These are phyloP conservation scores for Gopherus evgoodei DNA, from an alignment of 2,113 vertebrate genomes.

Conservation along the genomic window DNA sequence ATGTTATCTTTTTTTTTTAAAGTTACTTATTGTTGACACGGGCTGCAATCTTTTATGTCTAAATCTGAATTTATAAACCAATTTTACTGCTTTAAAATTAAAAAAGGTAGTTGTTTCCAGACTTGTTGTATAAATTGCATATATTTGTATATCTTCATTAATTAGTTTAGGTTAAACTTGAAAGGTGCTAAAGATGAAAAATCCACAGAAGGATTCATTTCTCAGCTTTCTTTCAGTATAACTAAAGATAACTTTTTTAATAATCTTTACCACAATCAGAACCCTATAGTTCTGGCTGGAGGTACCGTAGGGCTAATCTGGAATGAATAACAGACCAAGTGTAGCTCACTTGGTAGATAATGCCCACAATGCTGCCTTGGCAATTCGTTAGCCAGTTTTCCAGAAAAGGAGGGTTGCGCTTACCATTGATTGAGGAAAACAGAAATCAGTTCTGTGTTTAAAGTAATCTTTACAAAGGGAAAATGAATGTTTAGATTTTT, in stretches of 20 bases:
- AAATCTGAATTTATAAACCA: background rate
- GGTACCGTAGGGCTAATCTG: background rate
- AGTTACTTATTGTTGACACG: background rate
- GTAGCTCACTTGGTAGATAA: constrained; percentile 13
- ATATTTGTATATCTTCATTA: background rate
- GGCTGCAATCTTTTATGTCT: background rate
- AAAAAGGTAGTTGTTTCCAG: constrained; percentile 1
- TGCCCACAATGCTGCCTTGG: background rate
- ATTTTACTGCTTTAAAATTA: background rate
- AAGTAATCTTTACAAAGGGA: constrained; percentile 35
- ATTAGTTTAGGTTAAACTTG: background rate
- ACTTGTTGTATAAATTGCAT: background rate
- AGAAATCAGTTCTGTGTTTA: constrained; percentile 26
- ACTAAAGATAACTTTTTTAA: constrained; percentile 6
- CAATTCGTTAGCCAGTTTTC: background rate
- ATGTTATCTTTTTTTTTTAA: background rate
- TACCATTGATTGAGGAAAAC: background rate
- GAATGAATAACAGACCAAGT: background rate
- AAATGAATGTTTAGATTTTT: background rate
- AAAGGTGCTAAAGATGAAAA: background rate
- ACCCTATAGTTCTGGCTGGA: background rate
- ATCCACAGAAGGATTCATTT: background rate
- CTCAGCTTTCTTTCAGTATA: constrained; percentile 21
- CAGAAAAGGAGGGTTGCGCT: background rate
- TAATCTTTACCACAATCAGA: background rate